Base-by-base conservation (phyloP, 2,888 invertebrate genomes). In the Amphipoea lucens region DNA sequence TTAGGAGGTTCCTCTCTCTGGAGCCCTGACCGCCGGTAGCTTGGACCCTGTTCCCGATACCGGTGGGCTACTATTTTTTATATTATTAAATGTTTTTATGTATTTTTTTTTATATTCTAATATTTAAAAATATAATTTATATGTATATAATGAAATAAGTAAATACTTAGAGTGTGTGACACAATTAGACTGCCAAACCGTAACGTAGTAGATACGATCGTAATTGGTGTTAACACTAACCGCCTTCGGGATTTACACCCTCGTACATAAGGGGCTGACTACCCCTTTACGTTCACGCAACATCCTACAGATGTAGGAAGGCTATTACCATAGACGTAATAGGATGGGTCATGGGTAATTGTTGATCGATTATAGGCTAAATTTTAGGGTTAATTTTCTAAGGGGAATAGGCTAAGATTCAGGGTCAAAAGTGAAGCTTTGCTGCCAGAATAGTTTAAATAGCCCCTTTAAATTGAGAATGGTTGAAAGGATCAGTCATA, bases 211-310 rank as follows among this genome's bases (percentile, higher is more conserved):
- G 40, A 71, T 65, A 66, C 57, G 67, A 69, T 87, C 66, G 57
- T 80, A 87, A 84, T 87, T 66, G 85, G 63, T 63, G 65, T 80
- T 74, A 87, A 63, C 76, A 71, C 74, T 69, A 75, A 77, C 76
- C 76, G 87, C 72, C 68, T 71, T 17, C 20, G 68, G 42, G 76
- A 81, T 84, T 81, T 87, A 80, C 74, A 63, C 72, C 84, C 71
- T 68, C 72, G 54, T 76, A 67, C 65, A 60, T 72, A 72, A 72
- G 62, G 65, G 69, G 40, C 54, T 45, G 51, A 42, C 62, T 62
- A 84, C 54, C 78, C 68, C 74, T 76, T 84, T 57, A 63, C 4
- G 68, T 65, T 62, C 63, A 36, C 70, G 45, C 23, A 72, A 79
- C 67, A 70, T 67, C 60, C 57, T 73, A 65, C 42, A 60, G 29